Evolutionary conservation across 2,888 invertebrate species (phyloP), one percentile per base, ranked within the genome.

Genomic region (Campaea margaritaria): DNA sequence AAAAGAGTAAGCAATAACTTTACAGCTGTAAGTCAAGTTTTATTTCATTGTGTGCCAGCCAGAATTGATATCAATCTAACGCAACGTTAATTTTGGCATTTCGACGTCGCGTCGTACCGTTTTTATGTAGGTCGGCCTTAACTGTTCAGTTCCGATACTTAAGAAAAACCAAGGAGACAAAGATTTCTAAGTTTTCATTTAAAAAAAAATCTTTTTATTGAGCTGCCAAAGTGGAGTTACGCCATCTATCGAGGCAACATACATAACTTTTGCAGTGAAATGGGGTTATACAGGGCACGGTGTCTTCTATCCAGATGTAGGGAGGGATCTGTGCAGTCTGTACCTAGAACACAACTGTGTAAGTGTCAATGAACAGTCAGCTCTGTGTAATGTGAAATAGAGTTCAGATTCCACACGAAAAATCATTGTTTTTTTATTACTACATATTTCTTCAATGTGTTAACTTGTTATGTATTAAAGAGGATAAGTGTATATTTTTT

Each of bases 331-430:
- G 86, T 86, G 72, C 38, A 85, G 84, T 85, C 82, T 83, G 85
- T 85, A 79, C 83, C 79, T 79, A 77, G 58, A 67, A 62, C 71
- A 65, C 71, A 66, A 69, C 64, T 67, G 67, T 72, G 69, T 66
- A 58, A 76, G 86, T 85, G 86, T 86, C 41, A 73, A 72, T 87
- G 87, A 69, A 65, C 62, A 83, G 85, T 87, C 72, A 74, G 69
- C 67, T 79, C 58, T 81, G 83, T 82, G 70, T 64, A 3, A 62
- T 61, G 71, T 50, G 47, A 67, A 66, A 71, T 71, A 59, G 55
- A 76, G 75, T 81, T 68, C 57, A 61, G 48, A 51, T 14, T 61
- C 36, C 49, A 64, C 67, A 68, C 70, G 68, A 58, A 66, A 62
- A 62, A 55, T 63, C 39, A 55, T 51, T 43, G 31, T 51, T 46